A percentile compares a stretch with the other conserved stretches of the same genome.
Evolutionary conservation across 2,797 vertebrate genomes (phyloP).

Genomic region (Melanotaenia nigrans): DNA sequence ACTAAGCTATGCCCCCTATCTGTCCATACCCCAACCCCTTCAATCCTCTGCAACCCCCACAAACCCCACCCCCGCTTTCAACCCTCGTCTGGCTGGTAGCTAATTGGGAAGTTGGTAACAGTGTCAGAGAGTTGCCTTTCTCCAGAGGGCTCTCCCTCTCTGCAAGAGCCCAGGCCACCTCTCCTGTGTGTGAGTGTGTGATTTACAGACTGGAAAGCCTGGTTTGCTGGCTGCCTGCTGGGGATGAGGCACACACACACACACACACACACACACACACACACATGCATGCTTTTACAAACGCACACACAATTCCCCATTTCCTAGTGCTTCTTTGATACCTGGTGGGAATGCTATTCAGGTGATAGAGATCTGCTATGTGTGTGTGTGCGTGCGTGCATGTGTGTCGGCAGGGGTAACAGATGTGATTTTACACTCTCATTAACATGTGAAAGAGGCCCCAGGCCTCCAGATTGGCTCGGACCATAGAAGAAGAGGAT

Average conservation of each 20-base stretch:
- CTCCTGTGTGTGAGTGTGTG: constrained; percentile 63
- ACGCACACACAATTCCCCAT: constrained; percentile 70
- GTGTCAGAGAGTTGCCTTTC: constrained; percentile 76
- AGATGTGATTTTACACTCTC: constrained; percentile 98
- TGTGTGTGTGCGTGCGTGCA: constrained; percentile 22
- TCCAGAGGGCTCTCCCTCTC: constrained; percentile 75
- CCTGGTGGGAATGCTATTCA: constrained; percentile 99
- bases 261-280: constrained; percentile 25
- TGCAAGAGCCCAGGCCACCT: constrained; percentile 77
- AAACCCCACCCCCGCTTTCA: neutral
- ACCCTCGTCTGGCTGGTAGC: constrained; percentile 52
- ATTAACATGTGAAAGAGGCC: constrained; percentile 99
- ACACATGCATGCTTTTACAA: constrained; percentile 13
- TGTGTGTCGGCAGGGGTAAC: constrained; percentile 83
- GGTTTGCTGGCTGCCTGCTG: constrained; percentile 79
- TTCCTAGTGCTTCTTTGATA: constrained; percentile 98
- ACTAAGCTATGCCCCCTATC: constrained; percentile 45
- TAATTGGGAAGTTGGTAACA: constrained; percentile 84
- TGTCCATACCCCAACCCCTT: constrained; percentile 20
- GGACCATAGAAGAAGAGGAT: constrained; percentile 79
- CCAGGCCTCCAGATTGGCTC: constrained; percentile 87
- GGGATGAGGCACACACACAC: constrained; percentile 76
- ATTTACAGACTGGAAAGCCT: constrained; percentile 90
- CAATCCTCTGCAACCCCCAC: neutral
- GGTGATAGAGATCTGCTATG: constrained; percentile 93